Conservation (phyloP, 2,797 vertebrate species). For the Acanthis flammea region DNA sequence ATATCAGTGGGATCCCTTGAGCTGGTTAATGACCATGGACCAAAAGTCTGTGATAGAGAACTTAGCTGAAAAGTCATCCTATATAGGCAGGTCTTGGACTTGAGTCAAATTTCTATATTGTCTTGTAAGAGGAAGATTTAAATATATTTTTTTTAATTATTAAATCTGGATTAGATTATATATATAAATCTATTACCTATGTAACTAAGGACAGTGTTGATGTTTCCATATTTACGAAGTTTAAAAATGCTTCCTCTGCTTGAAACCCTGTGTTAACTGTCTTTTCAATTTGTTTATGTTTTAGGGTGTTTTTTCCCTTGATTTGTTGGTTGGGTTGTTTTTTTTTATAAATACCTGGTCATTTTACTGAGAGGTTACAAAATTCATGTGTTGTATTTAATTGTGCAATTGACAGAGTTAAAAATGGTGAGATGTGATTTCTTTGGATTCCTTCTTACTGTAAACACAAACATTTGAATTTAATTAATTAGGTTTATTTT, state of each 20-base stretch:
- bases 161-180: not conserved
- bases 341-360: not conserved
- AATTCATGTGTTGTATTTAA: not conserved
- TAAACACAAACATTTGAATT: not conserved
- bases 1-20: not conserved
- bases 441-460: not conserved
- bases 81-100: not conserved
- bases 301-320: not conserved
- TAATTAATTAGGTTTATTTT: not conserved
- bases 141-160: not conserved
- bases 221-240: not conserved
- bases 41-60: not conserved
- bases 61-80: not conserved
- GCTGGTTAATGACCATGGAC: not conserved
- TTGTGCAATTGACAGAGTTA: not conserved
- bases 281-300: not conserved
- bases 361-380: not conserved
- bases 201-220: not conserved
- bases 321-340: not conserved
- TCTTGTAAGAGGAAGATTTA: not conserved
- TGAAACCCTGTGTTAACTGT: not conserved
- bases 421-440: not conserved
- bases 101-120: not conserved
- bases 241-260: not conserved
- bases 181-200: not conserved